Percentiles rank a stretch among this genome's conserved stretches.
phyloP scores from a whole-genome alignment of 2,888 invertebrate species.

The Deilephila elpenor region DNA sequence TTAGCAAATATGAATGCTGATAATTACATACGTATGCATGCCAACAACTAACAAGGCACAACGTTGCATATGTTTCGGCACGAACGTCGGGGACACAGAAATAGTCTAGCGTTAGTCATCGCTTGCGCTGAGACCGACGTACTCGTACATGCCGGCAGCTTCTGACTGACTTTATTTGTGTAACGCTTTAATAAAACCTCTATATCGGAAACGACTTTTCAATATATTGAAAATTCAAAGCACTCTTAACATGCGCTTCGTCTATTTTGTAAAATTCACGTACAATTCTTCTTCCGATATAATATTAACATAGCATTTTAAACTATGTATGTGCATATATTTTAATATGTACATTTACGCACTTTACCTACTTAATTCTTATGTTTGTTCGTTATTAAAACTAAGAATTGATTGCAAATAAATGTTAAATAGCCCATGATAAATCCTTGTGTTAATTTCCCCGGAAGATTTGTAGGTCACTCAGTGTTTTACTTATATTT shows the following conservation, averaged over 20 bases:
- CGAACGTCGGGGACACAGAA: slow-evolving; percentile 54
- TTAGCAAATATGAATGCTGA: neutral
- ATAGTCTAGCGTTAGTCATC: slow-evolving; percentile 68
- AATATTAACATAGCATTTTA: too few species aligned
- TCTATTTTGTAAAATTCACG: neutral
- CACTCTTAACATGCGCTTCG: neutral
- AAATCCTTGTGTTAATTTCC: too few species aligned
- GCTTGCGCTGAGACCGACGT: slow-evolving; percentile 33
- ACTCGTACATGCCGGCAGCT: slow-evolving; percentile 15
- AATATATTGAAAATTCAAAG: neutral
- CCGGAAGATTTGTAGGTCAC: too few species aligned
- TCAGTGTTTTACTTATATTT: neutral
- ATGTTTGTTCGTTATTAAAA: too few species aligned
- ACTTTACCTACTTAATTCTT: too few species aligned
- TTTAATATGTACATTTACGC: too few species aligned
- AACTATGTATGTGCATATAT: too few species aligned
- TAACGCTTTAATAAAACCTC: slow-evolving; percentile 14
- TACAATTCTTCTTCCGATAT: too few species aligned
- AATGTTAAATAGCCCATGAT: too few species aligned
- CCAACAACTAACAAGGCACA: slow-evolving; percentile 18
- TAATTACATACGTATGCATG: slow-evolving; percentile 17
- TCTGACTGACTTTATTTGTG: slow-evolving; percentile 7
- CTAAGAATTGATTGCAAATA: too few species aligned
- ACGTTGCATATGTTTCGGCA: slow-evolving; percentile 28
- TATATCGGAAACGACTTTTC: neutral